Evolutionary conservation across 2,797 vertebrate species (phyloP).

Genomic region (Aeoliscus strigatus): DNA sequence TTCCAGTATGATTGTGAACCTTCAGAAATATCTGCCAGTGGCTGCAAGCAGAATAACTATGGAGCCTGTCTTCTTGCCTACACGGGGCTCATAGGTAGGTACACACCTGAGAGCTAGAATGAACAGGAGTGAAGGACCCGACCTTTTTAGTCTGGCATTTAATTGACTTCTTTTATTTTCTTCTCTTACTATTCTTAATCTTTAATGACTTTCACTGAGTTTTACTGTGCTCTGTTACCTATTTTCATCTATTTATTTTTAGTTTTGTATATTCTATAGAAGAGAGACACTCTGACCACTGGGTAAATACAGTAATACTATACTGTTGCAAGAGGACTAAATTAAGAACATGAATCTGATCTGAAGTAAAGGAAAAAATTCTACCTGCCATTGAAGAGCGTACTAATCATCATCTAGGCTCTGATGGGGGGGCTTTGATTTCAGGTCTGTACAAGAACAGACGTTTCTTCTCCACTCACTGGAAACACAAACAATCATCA

Average conservation of each 20-base stretch:
- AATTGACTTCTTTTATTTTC: too few relatives aligned
- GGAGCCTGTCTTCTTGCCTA: conserved; percentile 74
- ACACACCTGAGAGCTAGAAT: conserved; percentile 12
- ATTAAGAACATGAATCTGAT: conserved; percentile 18
- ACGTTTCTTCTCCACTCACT: conserved; percentile 24
- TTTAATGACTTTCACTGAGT: too few relatives aligned
- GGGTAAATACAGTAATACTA: neutral
- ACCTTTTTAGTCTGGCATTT: too few relatives aligned
- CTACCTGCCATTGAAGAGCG: conserved; percentile 10
- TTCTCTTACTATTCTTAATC: too few relatives aligned
- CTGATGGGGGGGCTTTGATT: conserved; percentile 30
- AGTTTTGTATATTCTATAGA: too few relatives aligned
- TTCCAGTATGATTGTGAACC: conserved; percentile 76
- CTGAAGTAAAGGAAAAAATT: conserved; percentile 18
- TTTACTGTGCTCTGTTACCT: too few relatives aligned
- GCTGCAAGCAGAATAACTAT: conserved; percentile 73
- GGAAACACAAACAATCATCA: conserved; percentile 30
- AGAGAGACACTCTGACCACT: conserved; percentile 3
- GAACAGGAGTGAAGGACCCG: neutral
- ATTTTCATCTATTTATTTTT: too few relatives aligned
- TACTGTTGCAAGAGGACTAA: too few relatives aligned
- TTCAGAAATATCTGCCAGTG: conserved; percentile 58
- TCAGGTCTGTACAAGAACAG: conserved; percentile 10
- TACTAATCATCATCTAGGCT: conserved; percentile 5
- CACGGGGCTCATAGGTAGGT: conserved; percentile 78